A percentile compares a stretch with the other conserved stretches of the same genome.
Conservation (phyloP, 2,113 vertebrate species). For the Actenoides lindsayi region DNA sequence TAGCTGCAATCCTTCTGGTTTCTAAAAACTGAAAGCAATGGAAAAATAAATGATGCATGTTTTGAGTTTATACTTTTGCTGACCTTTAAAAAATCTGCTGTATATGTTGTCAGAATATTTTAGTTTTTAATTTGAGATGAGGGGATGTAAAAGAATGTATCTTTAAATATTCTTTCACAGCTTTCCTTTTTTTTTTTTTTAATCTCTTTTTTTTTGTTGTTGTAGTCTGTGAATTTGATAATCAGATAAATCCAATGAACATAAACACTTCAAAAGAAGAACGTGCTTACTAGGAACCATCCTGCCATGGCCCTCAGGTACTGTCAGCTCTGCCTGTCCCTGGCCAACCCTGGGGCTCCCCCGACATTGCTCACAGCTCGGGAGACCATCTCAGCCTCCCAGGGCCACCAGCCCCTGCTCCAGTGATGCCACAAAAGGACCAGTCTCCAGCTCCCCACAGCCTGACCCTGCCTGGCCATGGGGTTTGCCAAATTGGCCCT, state of each 20-base stretch:
- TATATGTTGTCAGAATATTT: background rate
- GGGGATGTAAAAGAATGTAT: background rate
- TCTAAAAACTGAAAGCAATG: background rate
- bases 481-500: rapidly evolving
- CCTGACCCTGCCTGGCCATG: background rate
- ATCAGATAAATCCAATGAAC: background rate
- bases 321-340: background rate
- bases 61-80: background rate
- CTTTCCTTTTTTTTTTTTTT: background rate
- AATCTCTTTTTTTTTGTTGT: background rate
- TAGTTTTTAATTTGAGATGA: background rate
- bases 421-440: background rate
- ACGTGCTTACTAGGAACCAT: background rate
- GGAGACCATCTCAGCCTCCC: background rate
- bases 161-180: background rate
- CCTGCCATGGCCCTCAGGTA: background rate
- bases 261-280: background rate
- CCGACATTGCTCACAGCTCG: rapidly evolving
- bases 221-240: background rate
- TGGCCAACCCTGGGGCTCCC: rapidly evolving
- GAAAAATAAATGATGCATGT: background rate
- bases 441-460: background rate
- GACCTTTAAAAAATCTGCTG: background rate
- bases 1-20: background rate
- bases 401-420: background rate